Percentiles rank a stretch among this genome's conserved stretches.
These are phyloP conservation scores for Xyrichtys novacula DNA, from an alignment of 2,797 vertebrate genomes.

Conservation along the genomic window DNA sequence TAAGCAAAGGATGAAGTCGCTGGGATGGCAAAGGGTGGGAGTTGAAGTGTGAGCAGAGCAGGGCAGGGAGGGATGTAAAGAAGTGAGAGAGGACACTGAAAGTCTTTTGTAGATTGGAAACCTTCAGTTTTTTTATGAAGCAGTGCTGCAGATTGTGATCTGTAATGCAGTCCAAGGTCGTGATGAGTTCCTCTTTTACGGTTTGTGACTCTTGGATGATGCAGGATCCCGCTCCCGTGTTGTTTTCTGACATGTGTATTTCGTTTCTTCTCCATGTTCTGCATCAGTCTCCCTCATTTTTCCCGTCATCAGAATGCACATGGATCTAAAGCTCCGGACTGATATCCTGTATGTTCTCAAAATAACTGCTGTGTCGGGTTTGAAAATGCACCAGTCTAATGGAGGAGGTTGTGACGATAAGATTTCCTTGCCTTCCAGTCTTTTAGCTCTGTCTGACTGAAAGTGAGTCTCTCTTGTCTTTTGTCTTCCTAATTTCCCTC, in stretches of 20 bases:
- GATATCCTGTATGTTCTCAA: constrained; percentile 30
- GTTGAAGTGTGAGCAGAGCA: constrained; percentile 23
- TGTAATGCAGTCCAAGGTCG: constrained; percentile 31
- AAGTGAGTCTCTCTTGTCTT: constrained; percentile 37
- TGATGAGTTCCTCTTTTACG: constrained; percentile 22
- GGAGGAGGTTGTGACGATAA: constrained; percentile 62
- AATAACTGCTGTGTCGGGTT: constrained; percentile 38
- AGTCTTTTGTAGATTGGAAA: constrained; percentile 27
- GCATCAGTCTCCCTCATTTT: background rate
- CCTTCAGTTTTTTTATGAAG: background rate
- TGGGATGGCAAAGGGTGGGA: constrained; percentile 5
- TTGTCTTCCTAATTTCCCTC: constrained; percentile 1
- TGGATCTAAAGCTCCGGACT: constrained; percentile 43
- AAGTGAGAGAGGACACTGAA: constrained; percentile 37
- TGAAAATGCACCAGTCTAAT: constrained; percentile 48
- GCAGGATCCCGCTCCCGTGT: constrained; percentile 21
- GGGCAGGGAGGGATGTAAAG: constrained; percentile 14
- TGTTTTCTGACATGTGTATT: background rate
- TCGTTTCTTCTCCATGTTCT: background rate
- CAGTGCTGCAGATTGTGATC: constrained; percentile 25
- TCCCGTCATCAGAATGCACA: constrained; percentile 14
- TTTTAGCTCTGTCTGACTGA: constrained; percentile 48
- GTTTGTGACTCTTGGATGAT: constrained; percentile 37
- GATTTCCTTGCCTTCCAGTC: constrained; percentile 41
- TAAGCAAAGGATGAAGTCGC: constrained; percentile 28